A percentile compares a stretch with the other conserved stretches of the same genome.
Evolutionary conservation across 2,888 invertebrate species (phyloP).

Genomic region (Mesoligia furuncula): DNA sequence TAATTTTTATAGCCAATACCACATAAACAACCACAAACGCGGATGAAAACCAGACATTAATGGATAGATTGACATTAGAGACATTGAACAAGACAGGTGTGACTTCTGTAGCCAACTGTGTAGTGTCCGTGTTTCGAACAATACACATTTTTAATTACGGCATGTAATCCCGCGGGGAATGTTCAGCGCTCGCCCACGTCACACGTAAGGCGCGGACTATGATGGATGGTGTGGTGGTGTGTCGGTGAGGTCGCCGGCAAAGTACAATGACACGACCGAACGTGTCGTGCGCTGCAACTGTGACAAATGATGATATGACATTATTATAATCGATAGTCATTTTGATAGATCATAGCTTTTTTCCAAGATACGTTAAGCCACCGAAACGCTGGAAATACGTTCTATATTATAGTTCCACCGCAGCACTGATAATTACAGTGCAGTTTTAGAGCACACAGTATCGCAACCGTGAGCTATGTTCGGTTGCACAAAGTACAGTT

Average conservation of each 20-base stretch:
- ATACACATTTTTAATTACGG: constrained; percentile 55
- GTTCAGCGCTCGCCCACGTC: constrained; percentile 13
- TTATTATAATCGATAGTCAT: neutral
- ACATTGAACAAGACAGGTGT: neutral
- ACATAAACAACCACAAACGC: no score
- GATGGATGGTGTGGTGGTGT: constrained; percentile 34
- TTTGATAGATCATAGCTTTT: neutral
- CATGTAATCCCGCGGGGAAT: constrained; percentile 40
- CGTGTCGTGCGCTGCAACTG: constrained; percentile 4
- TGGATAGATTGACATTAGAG: neutral
- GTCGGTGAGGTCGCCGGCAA: neutral
- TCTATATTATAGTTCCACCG: neutral
- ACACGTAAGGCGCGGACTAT: constrained; percentile 19
- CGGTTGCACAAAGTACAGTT: no score
- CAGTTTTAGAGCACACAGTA: neutral
- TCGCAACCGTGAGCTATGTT: no score
- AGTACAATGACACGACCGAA: neutral
- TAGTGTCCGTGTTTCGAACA: constrained; percentile 22
- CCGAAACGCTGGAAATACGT: neutral
- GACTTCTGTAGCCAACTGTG: constrained; percentile 26
- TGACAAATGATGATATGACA: constrained; percentile 13
- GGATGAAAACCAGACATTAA: neutral
- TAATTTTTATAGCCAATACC: neutral
- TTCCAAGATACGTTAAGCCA: neutral
- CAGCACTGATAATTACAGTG: neutral